Evolutionary conservation across 2,888 invertebrate species (phyloP).

Genomic region (Trichogramma evanescens): DNA sequence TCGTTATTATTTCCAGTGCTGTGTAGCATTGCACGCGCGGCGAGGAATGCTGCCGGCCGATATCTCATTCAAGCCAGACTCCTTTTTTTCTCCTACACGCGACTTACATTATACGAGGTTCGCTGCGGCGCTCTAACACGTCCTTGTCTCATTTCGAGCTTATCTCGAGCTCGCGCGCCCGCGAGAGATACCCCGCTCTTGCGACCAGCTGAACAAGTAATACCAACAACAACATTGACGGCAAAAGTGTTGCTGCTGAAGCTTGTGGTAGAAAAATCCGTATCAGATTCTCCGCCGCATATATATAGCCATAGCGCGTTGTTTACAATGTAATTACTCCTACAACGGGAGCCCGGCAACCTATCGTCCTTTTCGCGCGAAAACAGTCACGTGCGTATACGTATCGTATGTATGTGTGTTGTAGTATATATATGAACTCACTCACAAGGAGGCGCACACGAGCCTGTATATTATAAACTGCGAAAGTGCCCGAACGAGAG

Average conservation of each 20-base stretch:
- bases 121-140: not conserved
- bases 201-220: too few relatives aligned
- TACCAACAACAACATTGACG: too few relatives aligned
- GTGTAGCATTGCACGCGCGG: too few relatives aligned
- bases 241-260: not conserved
- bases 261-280: conserved; percentile 2
- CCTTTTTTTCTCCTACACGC: too few relatives aligned
- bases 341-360: not conserved
- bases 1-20: too few relatives aligned
- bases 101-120: too few relatives aligned
- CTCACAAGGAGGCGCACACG: too few relatives aligned
- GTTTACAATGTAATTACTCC: conserved; percentile 26
- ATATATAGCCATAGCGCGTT: conserved; percentile 1
- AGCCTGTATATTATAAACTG: too few relatives aligned
- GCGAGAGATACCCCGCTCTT: not conserved
- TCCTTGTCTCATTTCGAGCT: conserved; percentile 1
- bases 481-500: not conserved
- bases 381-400: not conserved
- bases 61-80: too few relatives aligned
- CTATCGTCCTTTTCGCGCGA: not conserved
- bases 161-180: not conserved
- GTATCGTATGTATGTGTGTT: not conserved
- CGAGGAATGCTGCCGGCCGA: too few relatives aligned
- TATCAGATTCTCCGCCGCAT: conserved; percentile 1
- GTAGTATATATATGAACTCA: too few relatives aligned